Conservation (phyloP, 2,113 vertebrate genomes). For the Piaya cayana region DNA sequence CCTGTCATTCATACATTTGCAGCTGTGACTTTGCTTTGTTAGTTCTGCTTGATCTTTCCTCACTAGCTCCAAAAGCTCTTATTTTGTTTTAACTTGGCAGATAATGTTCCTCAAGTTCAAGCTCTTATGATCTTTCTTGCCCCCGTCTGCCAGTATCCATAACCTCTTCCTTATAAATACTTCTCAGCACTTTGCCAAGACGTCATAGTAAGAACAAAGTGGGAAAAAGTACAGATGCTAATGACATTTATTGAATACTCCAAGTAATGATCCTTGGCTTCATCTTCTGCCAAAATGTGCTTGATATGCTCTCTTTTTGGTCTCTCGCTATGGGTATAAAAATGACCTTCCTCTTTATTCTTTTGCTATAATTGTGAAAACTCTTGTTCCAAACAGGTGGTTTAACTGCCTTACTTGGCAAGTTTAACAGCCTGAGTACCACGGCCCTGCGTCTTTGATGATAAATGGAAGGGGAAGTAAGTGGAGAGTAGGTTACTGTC, state of each 20-base stretch:
- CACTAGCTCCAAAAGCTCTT: not conserved
- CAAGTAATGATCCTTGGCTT: constrained; percentile 14
- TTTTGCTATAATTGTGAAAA: constrained; percentile 11
- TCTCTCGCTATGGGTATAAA: not conserved
- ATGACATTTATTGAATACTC: not conserved
- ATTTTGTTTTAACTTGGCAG: not conserved
- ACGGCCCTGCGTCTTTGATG: not conserved
- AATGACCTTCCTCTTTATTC: not conserved
- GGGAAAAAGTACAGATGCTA: not conserved
- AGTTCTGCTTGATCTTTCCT: not conserved
- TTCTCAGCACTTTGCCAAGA: not conserved
- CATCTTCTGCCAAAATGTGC: not conserved
- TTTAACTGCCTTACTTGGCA: not conserved
- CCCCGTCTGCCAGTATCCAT: not conserved
- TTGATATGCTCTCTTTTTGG: not conserved
- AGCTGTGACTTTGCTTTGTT: not conserved
- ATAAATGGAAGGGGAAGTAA: not conserved
- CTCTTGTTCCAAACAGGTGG: not conserved
- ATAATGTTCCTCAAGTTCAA: not conserved
- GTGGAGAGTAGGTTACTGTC: not conserved
- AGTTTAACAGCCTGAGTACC: not conserved
- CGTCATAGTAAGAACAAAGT: not conserved
- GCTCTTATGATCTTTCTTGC: not conserved
- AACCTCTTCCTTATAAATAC: constrained; percentile 2
- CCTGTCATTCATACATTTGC: not conserved